A percentile compares a stretch with the other conserved stretches of the same genome.
Evolutionary conservation across 2,888 invertebrate genomes (phyloP).

Genomic region (Phasia obesa): DNA sequence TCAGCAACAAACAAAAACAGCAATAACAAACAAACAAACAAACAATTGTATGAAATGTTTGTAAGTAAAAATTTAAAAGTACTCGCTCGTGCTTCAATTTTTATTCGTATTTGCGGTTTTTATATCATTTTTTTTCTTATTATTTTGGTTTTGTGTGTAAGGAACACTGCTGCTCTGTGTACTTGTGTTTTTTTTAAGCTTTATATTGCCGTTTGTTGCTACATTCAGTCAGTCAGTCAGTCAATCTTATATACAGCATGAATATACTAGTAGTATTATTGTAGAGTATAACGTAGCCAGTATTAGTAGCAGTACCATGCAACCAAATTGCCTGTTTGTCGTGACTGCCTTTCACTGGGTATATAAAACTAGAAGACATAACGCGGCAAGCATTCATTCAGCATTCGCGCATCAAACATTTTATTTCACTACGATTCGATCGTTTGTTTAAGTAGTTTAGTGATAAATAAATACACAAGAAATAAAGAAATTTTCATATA

Average conservation of each 20-base stretch:
- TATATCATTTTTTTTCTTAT: constrained; percentile 41
- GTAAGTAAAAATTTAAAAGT: constrained; percentile 48
- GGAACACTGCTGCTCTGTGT: constrained; percentile 45
- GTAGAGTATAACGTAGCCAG: constrained; percentile 47
- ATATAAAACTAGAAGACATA: constrained; percentile 83
- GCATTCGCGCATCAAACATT: constrained; percentile 81
- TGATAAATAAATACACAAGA: constrained; percentile 46
- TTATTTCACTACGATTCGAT: constrained; percentile 75
- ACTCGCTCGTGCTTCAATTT: constrained; percentile 66
- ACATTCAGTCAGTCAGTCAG: constrained; percentile 40
- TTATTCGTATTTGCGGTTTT: constrained; percentile 59
- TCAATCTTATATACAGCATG: constrained; percentile 17
- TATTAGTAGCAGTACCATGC: constrained; percentile 51
- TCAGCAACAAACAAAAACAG: constrained; percentile 40
- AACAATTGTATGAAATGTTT: constrained; percentile 50
- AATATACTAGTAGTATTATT: constrained; percentile 25
- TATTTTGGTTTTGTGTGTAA: constrained; percentile 51
- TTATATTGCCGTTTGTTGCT: constrained; percentile 42
- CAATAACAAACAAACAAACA: constrained; percentile 37
- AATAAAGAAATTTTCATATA: constrained; percentile 43
- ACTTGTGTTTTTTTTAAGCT: constrained; percentile 1
- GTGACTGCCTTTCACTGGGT: constrained; percentile 81
- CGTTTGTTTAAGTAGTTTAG: constrained; percentile 57
- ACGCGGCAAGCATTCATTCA: constrained; percentile 82
- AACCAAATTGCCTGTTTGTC: constrained; percentile 54